Evolutionary conservation across 2,797 vertebrate species (phyloP), one percentile per base, ranked within the genome.

Genomic region (Cercopithecus diana): DNA sequence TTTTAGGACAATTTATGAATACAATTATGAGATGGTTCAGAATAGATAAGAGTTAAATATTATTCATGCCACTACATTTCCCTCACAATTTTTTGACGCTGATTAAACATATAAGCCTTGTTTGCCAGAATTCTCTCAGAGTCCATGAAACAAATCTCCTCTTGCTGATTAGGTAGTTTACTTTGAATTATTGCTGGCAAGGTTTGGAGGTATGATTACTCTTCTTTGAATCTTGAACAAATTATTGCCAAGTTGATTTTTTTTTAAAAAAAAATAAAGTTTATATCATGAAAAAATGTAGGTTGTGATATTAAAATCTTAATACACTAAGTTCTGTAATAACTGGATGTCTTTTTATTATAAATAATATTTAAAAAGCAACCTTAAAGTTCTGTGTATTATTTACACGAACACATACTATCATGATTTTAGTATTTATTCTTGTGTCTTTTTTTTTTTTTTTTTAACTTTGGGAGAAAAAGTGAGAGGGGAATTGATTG

Each of bases 151-250:
- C 8, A 77, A 28, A 33, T 88, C 24, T 95, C 55, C 39, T 45
- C 67, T 91, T 87, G 33, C 45, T 88, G 76, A 70, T 76, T 81
- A 79, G 52, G 19, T 72, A 45, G 20, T 58, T 88, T 91, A 81
- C 90, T 94, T 88, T 84, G 22, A 91, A 80, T 80, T 70, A 79
- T 10, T 93, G 19, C 45, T 75, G 52, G 28, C 57, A 94, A 85
- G 2, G 5, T 55, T 88, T 77, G 20, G 61, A 92, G n/a, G 0
- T 76, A 52, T 67, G 28, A 64, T 52, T 33, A 39, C 7, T 81
- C 45, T 87, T 84, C 55, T 95, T 70, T 86, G 45, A 57, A 75
- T 76, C 10, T 52, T 94, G 61, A 75, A 36, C 83, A 9, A 19
- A 85, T 7, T 3, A 52, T 81, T 90, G 36, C 33, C 28, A 86